These are phyloP conservation scores for Notothenia coriiceps DNA, from an alignment of 2,113 vertebrate genomes.

Conservation along the genomic window DNA sequence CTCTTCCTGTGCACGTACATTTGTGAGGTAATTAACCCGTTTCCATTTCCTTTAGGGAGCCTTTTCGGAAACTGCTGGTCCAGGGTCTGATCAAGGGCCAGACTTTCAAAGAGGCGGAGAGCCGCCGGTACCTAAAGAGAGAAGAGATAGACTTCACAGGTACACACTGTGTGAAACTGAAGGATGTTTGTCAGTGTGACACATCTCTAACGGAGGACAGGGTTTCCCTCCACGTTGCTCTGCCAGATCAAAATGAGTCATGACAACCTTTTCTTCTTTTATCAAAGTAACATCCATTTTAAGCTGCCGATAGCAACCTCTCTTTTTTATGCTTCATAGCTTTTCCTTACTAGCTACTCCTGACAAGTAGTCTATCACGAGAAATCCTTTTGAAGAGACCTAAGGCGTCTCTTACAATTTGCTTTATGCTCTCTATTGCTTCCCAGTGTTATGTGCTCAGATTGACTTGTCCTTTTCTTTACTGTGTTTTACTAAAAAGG, in stretches of 20 bases:
- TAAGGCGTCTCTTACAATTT: conserved; percentile 35
- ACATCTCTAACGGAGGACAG: conserved; percentile 13
- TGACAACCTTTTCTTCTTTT: not conserved
- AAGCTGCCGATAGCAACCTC: not conserved
- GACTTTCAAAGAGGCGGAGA: conserved; percentile 88
- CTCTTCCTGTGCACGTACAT: not conserved
- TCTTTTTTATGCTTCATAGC: conserved; percentile 1
- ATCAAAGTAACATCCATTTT: not conserved
- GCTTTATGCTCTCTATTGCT: conserved; percentile 49
- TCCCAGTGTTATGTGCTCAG: not conserved
- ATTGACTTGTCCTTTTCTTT: conserved; percentile 7
- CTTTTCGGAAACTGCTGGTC: conserved; percentile 93
- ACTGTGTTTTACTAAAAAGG: conserved; percentile 1
- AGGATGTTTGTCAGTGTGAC: conserved; percentile 25
- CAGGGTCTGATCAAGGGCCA: conserved; percentile 97
- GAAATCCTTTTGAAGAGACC: not conserved
- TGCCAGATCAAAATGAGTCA: conserved; percentile 16
- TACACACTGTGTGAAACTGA: conserved; percentile 58
- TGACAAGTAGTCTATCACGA: conserved; percentile 23
- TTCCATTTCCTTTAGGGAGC: conserved; percentile 86
- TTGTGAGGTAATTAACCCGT: not conserved
- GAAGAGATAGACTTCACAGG: conserved; percentile 92
- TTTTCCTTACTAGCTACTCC: not conserved
- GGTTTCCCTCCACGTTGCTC: not conserved
- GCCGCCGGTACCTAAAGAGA: conserved; percentile 89